Evolutionary conservation across 2,113 vertebrate species (phyloP).

Genomic region (Tragelaphus imberbis): DNA sequence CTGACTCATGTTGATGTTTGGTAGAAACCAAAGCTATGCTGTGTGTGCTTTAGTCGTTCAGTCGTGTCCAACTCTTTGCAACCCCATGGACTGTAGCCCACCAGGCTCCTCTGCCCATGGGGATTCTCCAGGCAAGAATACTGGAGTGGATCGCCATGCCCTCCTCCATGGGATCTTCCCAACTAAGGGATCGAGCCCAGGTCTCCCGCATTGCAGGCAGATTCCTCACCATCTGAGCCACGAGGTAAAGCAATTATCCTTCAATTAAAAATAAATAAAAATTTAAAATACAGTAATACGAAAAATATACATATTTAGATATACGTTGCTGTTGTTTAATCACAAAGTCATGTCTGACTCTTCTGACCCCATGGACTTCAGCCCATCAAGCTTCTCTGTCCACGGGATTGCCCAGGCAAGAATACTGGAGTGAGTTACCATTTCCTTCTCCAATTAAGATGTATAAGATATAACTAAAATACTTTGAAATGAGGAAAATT

Average conservation of each 20-base stretch:
- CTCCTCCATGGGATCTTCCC: background rate
- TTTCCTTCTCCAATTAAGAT: background rate
- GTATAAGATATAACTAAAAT: background rate
- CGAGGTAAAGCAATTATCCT: background rate
- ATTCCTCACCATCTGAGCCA: background rate
- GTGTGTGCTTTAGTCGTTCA: background rate
- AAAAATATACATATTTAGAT: background rate
- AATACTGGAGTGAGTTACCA: background rate
- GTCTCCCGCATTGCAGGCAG: background rate
- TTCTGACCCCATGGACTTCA: background rate
- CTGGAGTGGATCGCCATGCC: background rate
- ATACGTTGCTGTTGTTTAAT: background rate
- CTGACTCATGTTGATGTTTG: background rate
- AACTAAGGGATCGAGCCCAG: background rate
- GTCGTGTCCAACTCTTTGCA: rapidly evolving
- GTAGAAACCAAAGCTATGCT: background rate
- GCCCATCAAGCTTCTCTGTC: background rate
- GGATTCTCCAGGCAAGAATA: background rate
- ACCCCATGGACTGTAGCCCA: background rate
- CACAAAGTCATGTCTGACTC: background rate
- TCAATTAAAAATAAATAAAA: background rate
- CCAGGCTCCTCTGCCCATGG: background rate
- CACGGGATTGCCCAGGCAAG: background rate
- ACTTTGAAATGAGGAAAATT: background rate
- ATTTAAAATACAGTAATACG: background rate